Conservation (phyloP, 2,113 vertebrate genomes). For the Geothlypis trichas region DNA sequence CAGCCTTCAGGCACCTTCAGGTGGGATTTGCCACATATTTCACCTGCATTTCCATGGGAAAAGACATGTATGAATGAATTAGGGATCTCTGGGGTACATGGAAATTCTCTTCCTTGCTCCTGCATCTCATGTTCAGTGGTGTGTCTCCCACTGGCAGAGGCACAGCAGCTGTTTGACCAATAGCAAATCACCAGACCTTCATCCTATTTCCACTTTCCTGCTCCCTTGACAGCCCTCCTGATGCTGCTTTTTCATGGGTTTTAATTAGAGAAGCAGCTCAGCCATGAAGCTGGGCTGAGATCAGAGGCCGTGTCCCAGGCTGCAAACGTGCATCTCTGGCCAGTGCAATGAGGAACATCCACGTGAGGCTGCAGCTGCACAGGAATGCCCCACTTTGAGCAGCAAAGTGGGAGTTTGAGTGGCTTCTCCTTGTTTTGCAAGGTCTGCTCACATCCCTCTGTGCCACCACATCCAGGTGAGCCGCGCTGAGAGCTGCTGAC, state of each 20-base stretch:
- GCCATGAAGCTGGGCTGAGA: not conserved
- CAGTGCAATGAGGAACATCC: not conserved
- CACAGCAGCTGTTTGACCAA: not conserved
- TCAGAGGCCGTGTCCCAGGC: not conserved
- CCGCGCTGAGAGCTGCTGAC: rapidly evolving
- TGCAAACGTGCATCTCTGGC: not conserved
- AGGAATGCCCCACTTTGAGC: not conserved
- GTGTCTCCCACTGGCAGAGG: not conserved
- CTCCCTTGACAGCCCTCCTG: not conserved
- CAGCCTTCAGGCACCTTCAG: not conserved
- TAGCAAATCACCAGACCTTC: not conserved
- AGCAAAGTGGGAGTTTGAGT: not conserved
- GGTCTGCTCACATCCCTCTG: not conserved
- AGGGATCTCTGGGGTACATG: not conserved
- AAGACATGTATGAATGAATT: not conserved
- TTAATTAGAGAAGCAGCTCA: conserved; percentile 36
- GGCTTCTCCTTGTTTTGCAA: not conserved
- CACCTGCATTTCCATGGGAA: not conserved
- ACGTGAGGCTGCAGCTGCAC: not conserved
- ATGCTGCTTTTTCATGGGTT: not conserved
- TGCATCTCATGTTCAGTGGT: not conserved
- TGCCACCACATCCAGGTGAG: not conserved
- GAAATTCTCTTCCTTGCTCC: not conserved
- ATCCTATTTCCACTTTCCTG: not conserved
- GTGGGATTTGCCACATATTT: not conserved